Conservation (phyloP, 2,888 invertebrate genomes). For the Rotaria sp. region DNA sequence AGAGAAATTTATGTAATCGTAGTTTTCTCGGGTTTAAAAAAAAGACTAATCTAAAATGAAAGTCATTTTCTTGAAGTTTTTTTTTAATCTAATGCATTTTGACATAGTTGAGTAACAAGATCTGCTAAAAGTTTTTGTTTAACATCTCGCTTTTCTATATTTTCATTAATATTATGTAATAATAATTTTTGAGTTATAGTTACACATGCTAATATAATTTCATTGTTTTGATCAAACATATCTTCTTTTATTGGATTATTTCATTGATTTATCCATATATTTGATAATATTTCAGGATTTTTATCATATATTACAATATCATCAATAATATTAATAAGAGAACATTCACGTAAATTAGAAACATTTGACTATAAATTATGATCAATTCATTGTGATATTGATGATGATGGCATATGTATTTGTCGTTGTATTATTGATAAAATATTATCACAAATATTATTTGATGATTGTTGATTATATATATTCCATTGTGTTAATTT, state of each 20-base stretch:
- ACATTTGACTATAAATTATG: neutral
- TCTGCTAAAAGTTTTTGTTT: neutral
- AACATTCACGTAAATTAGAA: neutral
- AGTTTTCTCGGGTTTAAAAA: no score
- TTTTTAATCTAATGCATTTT: slow-evolving; percentile 12
- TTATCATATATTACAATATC: neutral
- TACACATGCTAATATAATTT: neutral
- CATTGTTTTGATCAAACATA: neutral
- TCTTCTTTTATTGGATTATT: neutral
- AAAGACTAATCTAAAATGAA: no score
- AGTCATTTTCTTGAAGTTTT: neutral
- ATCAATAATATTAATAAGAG: neutral
- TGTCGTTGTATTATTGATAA: neutral
- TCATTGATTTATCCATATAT: neutral
- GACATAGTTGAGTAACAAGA: neutral
- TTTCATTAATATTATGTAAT: neutral
- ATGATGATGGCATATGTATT: neutral
- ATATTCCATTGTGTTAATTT: neutral
- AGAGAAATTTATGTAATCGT: no score
- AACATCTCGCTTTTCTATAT: neutral
- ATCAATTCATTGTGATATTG: neutral
- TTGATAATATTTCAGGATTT: neutral
- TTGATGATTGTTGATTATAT: neutral
- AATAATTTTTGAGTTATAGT: neutral
- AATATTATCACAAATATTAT: neutral